phyloP scores from a whole-genome alignment of 2,888 invertebrate genomes.

The Junonia oenone region DNA sequence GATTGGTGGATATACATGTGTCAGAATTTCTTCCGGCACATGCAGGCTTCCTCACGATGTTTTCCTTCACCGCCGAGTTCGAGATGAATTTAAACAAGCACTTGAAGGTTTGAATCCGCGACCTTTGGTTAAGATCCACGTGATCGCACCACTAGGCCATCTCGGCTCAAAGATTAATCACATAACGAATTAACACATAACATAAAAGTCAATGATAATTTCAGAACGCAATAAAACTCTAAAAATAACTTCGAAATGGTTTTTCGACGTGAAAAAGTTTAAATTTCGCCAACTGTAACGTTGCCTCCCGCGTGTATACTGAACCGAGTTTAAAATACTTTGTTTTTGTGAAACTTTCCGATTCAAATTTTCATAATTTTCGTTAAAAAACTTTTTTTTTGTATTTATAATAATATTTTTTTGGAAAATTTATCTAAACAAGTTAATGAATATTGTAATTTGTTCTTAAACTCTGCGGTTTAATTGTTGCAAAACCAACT shows the following conservation, averaged over 20 bases:
- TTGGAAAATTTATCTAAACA: not conserved
- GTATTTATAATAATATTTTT: not conserved
- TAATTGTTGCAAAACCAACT: too few species aligned
- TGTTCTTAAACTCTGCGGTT: not conserved
- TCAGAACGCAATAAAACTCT: slow-evolving; percentile 27
- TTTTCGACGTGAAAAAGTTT: slow-evolving; percentile 32
- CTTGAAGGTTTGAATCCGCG: too few species aligned
- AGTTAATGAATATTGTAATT: not conserved
- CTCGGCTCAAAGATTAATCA: too few species aligned
- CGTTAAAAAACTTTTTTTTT: not conserved
- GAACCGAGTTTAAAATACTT: slow-evolving; percentile 23
- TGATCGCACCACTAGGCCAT: too few species aligned
- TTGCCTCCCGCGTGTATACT: slow-evolving; percentile 26
- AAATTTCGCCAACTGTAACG: slow-evolving; percentile 31
- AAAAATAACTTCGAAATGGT: slow-evolving; percentile 27
- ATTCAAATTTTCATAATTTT: slow-evolving; percentile 21
- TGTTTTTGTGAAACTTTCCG: slow-evolving; percentile 24
- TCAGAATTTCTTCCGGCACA: too few species aligned
- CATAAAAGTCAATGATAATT: not conserved
- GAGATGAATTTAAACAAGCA: too few species aligned
- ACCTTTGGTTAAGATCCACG: too few species aligned
- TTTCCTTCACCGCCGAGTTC: too few species aligned
- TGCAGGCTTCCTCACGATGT: too few species aligned
- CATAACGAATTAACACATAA: not conserved
- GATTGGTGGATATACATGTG: too few species aligned